These are phyloP conservation scores for Dryoscopus gambensis DNA, from an alignment of 2,113 vertebrate genomes.

Conservation along the genomic window DNA sequence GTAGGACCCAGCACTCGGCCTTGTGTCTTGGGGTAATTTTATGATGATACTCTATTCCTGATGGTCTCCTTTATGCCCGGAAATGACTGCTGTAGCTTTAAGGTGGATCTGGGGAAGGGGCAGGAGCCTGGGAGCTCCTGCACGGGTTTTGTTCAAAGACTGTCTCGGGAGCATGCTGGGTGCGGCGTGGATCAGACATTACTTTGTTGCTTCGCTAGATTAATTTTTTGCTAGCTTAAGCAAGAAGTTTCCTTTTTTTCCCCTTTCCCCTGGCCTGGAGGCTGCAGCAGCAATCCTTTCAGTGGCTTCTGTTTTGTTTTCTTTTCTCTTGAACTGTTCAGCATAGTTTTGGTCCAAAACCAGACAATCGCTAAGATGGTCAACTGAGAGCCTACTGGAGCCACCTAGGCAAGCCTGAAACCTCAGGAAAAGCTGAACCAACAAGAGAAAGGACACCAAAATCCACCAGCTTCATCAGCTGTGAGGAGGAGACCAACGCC, in stretches of 20 bases:
- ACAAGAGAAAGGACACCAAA: background rate
- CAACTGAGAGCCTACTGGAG: background rate
- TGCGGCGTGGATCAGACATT: background rate
- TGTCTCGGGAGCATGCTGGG: background rate
- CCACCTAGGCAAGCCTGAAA: background rate
- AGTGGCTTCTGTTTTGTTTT: background rate
- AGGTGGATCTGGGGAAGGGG: background rate
- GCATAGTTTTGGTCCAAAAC: background rate
- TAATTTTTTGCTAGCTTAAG: background rate
- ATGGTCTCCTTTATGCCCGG: background rate
- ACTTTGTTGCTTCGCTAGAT: background rate
- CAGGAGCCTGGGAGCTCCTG: background rate
- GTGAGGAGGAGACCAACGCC: background rate
- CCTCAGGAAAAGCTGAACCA: background rate
- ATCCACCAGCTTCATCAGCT: background rate
- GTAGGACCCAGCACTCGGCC: background rate
- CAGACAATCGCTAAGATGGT: background rate
- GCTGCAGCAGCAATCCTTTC: background rate
- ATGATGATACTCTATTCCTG: background rate
- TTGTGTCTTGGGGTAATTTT: background rate
- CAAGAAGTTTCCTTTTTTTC: background rate
- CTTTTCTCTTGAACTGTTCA: background rate
- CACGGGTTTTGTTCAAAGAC: background rate
- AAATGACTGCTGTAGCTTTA: background rate
- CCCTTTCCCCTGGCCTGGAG: background rate